phyloP scores from a whole-genome alignment of 37 sponge, comb jelly and placozoan genomes.

The Theonella swinhoei region DNA sequence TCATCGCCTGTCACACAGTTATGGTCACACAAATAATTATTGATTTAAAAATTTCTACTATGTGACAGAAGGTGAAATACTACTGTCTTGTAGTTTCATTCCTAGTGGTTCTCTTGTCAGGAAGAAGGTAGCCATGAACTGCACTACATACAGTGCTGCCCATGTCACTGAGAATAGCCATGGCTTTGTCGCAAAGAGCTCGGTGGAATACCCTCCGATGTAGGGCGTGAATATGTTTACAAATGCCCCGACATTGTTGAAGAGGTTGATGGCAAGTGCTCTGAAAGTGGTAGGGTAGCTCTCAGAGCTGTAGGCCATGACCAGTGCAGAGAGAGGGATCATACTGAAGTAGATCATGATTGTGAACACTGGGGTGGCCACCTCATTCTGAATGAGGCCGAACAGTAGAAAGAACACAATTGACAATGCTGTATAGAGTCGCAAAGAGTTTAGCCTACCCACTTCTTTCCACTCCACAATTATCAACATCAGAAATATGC shows the following conservation, averaged over 20 bases:
- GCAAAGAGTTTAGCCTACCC: conserved; percentile 59
- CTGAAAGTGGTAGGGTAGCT: conserved; percentile 55
- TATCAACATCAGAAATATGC: conserved; percentile 56
- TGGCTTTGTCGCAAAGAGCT: not conserved
- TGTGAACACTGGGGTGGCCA: conserved; percentile 25
- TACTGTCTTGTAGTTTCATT: conserved; percentile 17
- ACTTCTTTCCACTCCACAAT: conserved; percentile 64
- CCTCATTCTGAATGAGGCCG: conserved; percentile 29
- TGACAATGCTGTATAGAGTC: conserved; percentile 22
- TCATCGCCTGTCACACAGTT: not conserved
- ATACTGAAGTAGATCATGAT: conserved; percentile 58
- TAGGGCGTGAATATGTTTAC: conserved; percentile 8
- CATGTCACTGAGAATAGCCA: conserved; percentile 64
- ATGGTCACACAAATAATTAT: not conserved
- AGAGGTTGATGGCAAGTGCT: conserved; percentile 7
- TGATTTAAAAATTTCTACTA: not conserved
- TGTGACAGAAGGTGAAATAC: not conserved
- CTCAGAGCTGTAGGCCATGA: conserved; percentile 63
- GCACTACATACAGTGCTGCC: conserved; percentile 23
- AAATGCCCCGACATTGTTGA: not conserved
- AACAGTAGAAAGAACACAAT: conserved; percentile 35
- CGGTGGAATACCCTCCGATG: conserved; percentile 31
- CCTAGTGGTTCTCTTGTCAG: conserved; percentile 41
- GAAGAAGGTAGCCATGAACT: conserved; percentile 42
- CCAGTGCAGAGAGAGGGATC: conserved; percentile 32